These are phyloP conservation scores for Helostoma temminkii DNA, from an alignment of 2,797 vertebrate species.

Conservation along the genomic window DNA sequence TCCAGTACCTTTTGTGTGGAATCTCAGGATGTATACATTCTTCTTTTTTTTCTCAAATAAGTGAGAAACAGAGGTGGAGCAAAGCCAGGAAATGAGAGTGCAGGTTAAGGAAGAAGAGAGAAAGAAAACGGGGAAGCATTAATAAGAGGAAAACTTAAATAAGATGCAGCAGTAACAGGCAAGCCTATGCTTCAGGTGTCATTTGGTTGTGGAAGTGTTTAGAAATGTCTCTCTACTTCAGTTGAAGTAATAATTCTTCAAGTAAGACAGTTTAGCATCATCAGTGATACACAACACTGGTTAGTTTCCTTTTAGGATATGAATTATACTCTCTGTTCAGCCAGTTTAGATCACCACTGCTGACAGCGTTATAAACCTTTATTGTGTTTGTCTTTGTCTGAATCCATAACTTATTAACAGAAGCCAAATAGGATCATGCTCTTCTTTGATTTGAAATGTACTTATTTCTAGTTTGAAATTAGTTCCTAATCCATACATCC, in stretches of 20 bases:
- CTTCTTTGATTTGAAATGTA: constrained; percentile 18
- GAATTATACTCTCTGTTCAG: not conserved
- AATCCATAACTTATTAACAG: constrained; percentile 54
- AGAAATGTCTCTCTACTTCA: constrained; percentile 36
- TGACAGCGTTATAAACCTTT: constrained; percentile 13
- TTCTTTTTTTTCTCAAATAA: constrained; percentile 47
- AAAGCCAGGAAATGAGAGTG: constrained; percentile 38
- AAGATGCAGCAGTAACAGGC: constrained; percentile 33
- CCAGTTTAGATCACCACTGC: constrained; percentile 16
- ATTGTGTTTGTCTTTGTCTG: constrained; percentile 28
- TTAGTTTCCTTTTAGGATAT: constrained; percentile 11
- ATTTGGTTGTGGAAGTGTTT: constrained; percentile 42
- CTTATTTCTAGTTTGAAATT: constrained; percentile 32
- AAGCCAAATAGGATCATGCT: constrained; percentile 41
- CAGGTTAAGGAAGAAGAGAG: constrained; percentile 28
- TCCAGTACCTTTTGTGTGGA: constrained; percentile 62
- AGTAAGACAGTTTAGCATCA: constrained; percentile 31
- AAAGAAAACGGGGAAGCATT: constrained; percentile 27
- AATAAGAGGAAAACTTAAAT: constrained; percentile 27
- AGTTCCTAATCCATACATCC: constrained; percentile 39
- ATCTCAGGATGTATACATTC: constrained; percentile 75
- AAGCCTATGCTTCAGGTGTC: constrained; percentile 29
- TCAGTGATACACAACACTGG: constrained; percentile 21
- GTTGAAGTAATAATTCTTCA: constrained; percentile 39
- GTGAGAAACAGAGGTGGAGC: constrained; percentile 24